Base-by-base conservation (phyloP, 1,140 invertebrate genomes). In the Heliconius nattereri region DNA sequence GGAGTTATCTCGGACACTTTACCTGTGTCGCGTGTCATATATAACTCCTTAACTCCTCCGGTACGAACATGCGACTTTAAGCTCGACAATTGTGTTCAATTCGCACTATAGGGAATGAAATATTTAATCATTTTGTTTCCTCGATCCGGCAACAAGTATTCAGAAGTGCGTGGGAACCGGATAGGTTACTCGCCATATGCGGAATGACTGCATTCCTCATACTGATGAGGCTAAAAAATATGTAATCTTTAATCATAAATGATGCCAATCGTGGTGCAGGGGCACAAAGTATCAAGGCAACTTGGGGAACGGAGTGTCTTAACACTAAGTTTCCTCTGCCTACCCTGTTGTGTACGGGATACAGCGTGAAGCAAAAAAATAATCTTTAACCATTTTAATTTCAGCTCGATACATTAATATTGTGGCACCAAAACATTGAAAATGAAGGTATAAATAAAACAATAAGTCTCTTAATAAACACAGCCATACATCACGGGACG, bases 371-470 rank as follows among this genome's bases (percentile, higher is more conserved):
- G 1, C 19, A n/a, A n/a, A 54, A 54, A 54, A 23, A n/a, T 23
- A 57, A 54, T 19, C 7, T 54, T 52, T 52, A 23, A 74, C 8
- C 26, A 45, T 54, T 78, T 20, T 71, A 26, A 54, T 85, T 85
- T 57, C 73, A 90, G 89, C 35, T 87, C 20, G 81, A 87, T n/a
- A 89, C 86, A 0, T 71, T 90, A 37, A 80, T 83, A 60, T 76
- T 76, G 70, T 90, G 89, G 89, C 57, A 73, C 6, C 80, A 84
- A 16, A 13, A 78, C 2, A 32, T 80, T 3, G 40, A 40, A 23
- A 16, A 16, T 2, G 71, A 49, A 2, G n/a, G 84, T 37, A 40
- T 84, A 2, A 82, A 85, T 26, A 29, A 2, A 0, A 57, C 71
- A 23, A 81, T 85, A 76, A 57, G 85, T 16, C 76, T 60, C 2